Base-by-base conservation (phyloP, 2,888 invertebrate genomes). In the Frankliniella fusca region DNA sequence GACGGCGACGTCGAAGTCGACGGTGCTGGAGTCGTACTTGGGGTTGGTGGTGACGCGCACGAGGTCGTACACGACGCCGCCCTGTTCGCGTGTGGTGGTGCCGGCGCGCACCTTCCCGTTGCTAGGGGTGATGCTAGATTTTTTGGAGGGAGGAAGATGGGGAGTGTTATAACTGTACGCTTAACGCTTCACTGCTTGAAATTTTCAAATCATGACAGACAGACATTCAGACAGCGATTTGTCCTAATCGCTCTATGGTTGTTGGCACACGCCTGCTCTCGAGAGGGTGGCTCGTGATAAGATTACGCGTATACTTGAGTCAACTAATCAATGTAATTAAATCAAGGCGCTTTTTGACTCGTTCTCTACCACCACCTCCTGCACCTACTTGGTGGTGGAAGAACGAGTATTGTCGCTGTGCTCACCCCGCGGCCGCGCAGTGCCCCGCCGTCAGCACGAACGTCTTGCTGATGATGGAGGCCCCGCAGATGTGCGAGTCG, bases 371-470 rank as follows among this genome's bases (percentile, higher is more conserved):
- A 38, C 5, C 38, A 38, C 38, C 38, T 2, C 38, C 38, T 38
- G 3, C 2, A 38, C 5, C 38, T 3, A 38, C 38, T 2, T 38
- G 38, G 38, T 2, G 38, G 2, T 38, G 2, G 38, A 38, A 3
- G 2, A 3, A 38, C 38, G 38, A 2, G 3, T 5, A 5, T 5
- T 5, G 38, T 38, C 38, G 38, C 38, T 5, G 38, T 38, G 38
- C 38, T 38, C 5, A 38, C 38, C 38, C 38, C 2, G 11, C 70
- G 11, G 23, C 70, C 1, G 83, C 83, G 82, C 85, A 86, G 81
- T 85, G 85, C 80, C 85, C 87, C 12, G 85, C 86, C 0, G 87
- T 86, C 84, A 87, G 84, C 80, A 86, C 85, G 85, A 85, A 86
- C 28, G 84, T 85, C 48, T 85, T 84, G 84, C 85, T 85, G 80